Conservation (phyloP, 2,113 vertebrate genomes). For the Condylura cristata region DNA sequence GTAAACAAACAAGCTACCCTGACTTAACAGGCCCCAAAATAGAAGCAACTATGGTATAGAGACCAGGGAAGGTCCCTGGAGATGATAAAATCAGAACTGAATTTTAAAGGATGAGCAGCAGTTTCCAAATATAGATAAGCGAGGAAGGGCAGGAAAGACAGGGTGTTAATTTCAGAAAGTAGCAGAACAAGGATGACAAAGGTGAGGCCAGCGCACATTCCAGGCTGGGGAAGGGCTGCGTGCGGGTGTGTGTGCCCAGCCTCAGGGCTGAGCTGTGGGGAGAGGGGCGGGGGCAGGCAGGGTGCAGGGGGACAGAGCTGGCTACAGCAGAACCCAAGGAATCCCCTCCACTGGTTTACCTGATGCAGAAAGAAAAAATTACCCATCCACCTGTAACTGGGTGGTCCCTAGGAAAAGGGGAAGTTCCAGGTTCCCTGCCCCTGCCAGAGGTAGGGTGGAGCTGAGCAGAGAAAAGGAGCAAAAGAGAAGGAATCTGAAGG, state of each 20-base stretch:
- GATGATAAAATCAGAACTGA: neutral
- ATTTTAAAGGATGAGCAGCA: neutral
- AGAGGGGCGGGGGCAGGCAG: neutral
- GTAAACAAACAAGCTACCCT: neutral
- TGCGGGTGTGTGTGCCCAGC: accelerated
- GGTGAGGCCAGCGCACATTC: neutral
- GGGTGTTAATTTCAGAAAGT: neutral
- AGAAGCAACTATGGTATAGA: neutral
- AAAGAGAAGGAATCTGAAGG: no score
- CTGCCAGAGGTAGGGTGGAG: no score
- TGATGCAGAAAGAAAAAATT: neutral
- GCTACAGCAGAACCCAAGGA: neutral
- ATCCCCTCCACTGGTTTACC: no score
- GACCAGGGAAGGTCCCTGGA: neutral
- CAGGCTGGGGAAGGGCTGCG: neutral
- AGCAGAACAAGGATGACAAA: neutral
- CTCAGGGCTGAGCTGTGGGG: neutral
- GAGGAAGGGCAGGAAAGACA: neutral
- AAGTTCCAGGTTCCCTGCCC: no score
- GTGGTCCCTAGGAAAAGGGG: no score
- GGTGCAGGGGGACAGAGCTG: accelerated
- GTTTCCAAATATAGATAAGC: neutral
- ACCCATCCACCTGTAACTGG: no score
- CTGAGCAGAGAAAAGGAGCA: no score
- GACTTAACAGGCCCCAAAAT: no score